Evolutionary conservation across 1,140 invertebrate genomes (phyloP).

Genomic region (Caenorhabditis brenneri): DNA sequence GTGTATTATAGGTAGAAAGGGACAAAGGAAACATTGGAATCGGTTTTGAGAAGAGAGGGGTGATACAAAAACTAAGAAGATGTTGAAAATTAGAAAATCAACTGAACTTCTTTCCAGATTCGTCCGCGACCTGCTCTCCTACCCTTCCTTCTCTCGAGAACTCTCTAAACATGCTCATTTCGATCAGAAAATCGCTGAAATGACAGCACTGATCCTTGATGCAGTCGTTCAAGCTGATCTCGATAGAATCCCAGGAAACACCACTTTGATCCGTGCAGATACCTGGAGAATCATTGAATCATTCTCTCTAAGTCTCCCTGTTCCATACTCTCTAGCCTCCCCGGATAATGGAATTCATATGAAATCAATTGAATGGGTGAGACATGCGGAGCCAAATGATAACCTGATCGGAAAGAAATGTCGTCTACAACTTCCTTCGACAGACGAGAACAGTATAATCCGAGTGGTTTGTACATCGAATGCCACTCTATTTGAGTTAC

Average conservation of each 20-base stretch:
- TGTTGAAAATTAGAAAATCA: neutral
- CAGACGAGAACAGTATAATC: neutral
- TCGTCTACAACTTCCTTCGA: constrained; percentile 12
- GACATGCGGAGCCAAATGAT: constrained; percentile 21
- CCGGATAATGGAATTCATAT: constrained; percentile 40
- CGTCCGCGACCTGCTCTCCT: constrained; percentile 38
- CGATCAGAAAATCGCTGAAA: constrained; percentile 52
- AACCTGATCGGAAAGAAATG: constrained; percentile 38
- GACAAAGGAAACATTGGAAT: too few relatives aligned
- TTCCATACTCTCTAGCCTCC: constrained; percentile 36
- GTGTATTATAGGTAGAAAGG: too few relatives aligned
- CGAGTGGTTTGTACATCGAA: constrained; percentile 22
- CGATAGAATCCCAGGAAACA: constrained; percentile 38
- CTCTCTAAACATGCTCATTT: constrained; percentile 40
- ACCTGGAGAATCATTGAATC: neutral
- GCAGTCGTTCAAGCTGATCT: constrained; percentile 30
- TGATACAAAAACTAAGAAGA: too few relatives aligned
- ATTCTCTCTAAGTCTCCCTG: constrained; percentile 16
- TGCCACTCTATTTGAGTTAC: neutral
- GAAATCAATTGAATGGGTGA: constrained; percentile 44
- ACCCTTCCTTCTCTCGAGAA: constrained; percentile 40
- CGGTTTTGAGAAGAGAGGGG: too few relatives aligned
- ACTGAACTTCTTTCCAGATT: constrained; percentile 13
- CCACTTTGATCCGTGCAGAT: constrained; percentile 39
- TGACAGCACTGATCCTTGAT: constrained; percentile 41